These are phyloP conservation scores for Nematolebias whitei DNA, from an alignment of 2,113 vertebrate species.

Conservation along the genomic window DNA sequence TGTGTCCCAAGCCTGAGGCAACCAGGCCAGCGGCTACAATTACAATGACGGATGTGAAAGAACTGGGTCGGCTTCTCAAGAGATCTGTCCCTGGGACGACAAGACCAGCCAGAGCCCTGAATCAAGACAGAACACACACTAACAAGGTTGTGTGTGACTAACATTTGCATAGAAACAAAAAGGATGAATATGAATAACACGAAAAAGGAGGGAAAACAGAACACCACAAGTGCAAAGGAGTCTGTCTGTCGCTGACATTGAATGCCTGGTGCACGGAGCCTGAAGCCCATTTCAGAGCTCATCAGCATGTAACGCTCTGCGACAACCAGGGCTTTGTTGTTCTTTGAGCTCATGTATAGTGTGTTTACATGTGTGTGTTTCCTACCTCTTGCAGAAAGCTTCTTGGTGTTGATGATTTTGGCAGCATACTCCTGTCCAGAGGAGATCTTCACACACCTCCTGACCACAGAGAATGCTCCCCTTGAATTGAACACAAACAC, in stretches of 20 bases:
- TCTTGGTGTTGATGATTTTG: slow-evolving; percentile 99
- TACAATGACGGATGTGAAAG: slow-evolving; percentile 82
- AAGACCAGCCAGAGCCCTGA: slow-evolving; percentile 76
- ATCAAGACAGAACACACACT: slow-evolving; percentile 66
- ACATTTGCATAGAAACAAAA: slow-evolving; percentile 34
- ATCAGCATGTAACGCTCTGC: slow-evolving; percentile 28
- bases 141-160: slow-evolving; percentile 36
- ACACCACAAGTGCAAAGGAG: slow-evolving; percentile 12
- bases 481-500: slow-evolving; percentile 76
- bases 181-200: slow-evolving; percentile 37
- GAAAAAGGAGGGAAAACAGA: slow-evolving; percentile 1
- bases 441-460: slow-evolving; percentile 96
- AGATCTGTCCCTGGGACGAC: slow-evolving; percentile 75
- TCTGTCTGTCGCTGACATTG: slow-evolving; percentile 8
- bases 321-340: slow-evolving; percentile 27
- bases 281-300: slow-evolving; percentile 48
- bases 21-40: slow-evolving; percentile 79
- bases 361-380: slow-evolving; percentile 24
- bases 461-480: slow-evolving; percentile 96
- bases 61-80: slow-evolving; percentile 79
- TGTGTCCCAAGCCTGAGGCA: slow-evolving; percentile 61
- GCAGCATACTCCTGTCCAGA: slow-evolving; percentile 96
- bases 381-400: slow-evolving; percentile 96
- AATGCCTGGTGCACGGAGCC: slow-evolving; percentile 8
- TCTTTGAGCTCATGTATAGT: slow-evolving; percentile 12